phyloP scores from a whole-genome alignment of 2,797 vertebrate genomes.

The Trematomus bernacchii region DNA sequence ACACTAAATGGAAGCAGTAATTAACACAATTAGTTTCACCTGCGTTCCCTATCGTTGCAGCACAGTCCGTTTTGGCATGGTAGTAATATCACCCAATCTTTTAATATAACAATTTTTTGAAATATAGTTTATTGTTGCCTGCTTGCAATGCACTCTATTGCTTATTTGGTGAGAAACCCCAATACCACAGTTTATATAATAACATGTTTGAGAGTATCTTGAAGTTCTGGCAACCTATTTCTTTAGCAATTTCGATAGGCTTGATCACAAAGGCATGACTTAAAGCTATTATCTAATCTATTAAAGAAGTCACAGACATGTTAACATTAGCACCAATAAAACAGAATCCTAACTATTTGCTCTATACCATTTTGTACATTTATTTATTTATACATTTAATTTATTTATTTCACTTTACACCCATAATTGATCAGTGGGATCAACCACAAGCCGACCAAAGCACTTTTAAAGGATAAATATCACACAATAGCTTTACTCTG shows the following conservation, averaged over 20 bases:
- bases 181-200: not conserved
- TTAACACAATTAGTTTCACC: not conserved
- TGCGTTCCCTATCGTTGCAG: not conserved
- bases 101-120: not conserved
- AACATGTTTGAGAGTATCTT: not conserved
- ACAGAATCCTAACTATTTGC: not conserved
- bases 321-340: not conserved
- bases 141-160: not conserved
- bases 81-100: not conserved
- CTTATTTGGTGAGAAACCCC: not conserved
- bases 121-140: not conserved
- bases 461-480: conserved; percentile 30
- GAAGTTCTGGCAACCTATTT: not conserved
- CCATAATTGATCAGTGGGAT: conserved; percentile 9
- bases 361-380: not conserved
- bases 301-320: too few species aligned
- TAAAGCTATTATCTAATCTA: too few species aligned
- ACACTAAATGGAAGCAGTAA: not conserved
- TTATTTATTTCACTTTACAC: conserved; percentile 14
- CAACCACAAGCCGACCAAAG: not conserved
- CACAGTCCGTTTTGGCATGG: not conserved
- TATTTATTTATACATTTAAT: not conserved
- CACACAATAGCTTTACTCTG: conserved; percentile 29
- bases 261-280: too few species aligned
- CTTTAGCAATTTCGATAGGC: not conserved